These are phyloP conservation scores for Heliconius erato DNA, from an alignment of 2,888 invertebrate genomes.

Conservation along the genomic window DNA sequence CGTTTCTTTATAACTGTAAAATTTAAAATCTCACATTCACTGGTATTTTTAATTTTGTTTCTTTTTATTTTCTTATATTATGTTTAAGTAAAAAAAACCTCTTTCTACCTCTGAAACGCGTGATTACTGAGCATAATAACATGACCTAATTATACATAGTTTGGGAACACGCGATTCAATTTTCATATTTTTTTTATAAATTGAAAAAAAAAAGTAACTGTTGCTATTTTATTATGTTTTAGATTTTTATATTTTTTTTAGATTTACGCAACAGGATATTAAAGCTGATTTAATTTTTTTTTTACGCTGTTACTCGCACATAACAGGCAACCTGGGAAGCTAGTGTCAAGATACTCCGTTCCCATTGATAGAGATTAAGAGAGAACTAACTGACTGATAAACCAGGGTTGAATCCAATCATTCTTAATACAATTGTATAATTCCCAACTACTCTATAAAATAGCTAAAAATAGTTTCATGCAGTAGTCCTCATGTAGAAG, in stretches of 20 bases:
- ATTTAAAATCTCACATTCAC: too few relatives aligned
- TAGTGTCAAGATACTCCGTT: neutral
- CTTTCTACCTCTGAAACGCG: neutral
- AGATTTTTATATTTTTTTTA: neutral
- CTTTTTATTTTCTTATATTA: too few relatives aligned
- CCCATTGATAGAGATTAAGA: neutral
- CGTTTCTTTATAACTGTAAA: too few relatives aligned
- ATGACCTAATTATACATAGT: neutral
- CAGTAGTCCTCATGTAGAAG: too few relatives aligned
- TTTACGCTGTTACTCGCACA: neutral
- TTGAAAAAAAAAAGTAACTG: neutral
- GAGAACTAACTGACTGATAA: too few relatives aligned
- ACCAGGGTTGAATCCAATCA: too few relatives aligned
- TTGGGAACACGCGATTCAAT: neutral
- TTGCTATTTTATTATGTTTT: neutral
- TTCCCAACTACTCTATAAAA: too few relatives aligned
- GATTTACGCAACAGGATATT: neutral
- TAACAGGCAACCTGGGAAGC: neutral
- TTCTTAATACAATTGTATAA: too few relatives aligned
- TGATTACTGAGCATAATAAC: neutral
- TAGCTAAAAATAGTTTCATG: too few relatives aligned
- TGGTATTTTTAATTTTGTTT: too few relatives aligned
- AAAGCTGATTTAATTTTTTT: too few relatives aligned
- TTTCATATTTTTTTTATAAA: constrained; percentile 3
- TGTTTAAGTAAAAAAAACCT: neutral